Evolutionary conservation across 2,113 vertebrate genomes (phyloP).

Genomic region (Chrysemys picta): DNA sequence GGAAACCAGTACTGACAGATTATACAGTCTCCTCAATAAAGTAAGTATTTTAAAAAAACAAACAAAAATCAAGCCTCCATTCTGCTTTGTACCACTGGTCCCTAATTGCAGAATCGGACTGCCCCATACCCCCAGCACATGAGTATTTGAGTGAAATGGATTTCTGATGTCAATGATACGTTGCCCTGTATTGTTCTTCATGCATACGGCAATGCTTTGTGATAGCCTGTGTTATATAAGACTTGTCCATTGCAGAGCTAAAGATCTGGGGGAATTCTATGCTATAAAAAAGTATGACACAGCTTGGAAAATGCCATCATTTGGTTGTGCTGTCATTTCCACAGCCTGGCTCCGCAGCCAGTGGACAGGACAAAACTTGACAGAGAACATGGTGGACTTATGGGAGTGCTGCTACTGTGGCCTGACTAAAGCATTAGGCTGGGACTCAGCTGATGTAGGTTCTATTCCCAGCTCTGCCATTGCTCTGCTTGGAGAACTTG

Average conservation of each 20-base stretch:
- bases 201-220: background rate
- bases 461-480: background rate
- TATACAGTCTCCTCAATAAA: constrained; percentile 25
- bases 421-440: background rate
- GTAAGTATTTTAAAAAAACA: background rate
- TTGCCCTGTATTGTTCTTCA: background rate
- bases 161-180: background rate
- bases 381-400: background rate
- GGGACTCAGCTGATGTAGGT: background rate
- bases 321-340: background rate
- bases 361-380: background rate
- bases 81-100: background rate
- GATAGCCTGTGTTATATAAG: background rate
- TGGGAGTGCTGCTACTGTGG: background rate
- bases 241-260: background rate
- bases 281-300: background rate
- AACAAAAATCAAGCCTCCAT: background rate
- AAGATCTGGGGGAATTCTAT: background rate
- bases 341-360: background rate
- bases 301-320: background rate
- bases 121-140: background rate
- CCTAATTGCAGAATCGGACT: background rate
- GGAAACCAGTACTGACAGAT: background rate
- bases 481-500: background rate
- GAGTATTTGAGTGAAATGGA: background rate